Percentiles rank a stretch among this genome's conserved stretches.
These are phyloP conservation scores for Crossocerus cetratus DNA, from an alignment of 2,888 invertebrate genomes.

Conservation along the genomic window DNA sequence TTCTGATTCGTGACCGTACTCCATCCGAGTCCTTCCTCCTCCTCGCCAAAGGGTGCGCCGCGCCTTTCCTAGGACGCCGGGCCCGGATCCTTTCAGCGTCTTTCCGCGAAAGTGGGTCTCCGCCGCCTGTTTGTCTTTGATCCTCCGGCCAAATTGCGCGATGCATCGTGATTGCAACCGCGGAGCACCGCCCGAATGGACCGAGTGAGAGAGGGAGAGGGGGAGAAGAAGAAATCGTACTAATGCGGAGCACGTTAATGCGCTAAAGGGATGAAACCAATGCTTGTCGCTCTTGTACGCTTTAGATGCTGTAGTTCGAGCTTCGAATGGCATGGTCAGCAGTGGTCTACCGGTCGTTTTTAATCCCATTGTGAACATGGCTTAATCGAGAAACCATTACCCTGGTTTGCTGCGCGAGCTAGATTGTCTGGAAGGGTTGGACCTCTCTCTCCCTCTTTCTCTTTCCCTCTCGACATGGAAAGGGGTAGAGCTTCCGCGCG, in stretches of 20 bases:
- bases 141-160: no score
- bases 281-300: slow-evolving; percentile 45
- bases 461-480: slow-evolving; percentile 54
- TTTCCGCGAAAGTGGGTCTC: not conserved
- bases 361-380: slow-evolving; percentile 75
- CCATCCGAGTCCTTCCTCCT: slow-evolving; percentile 27
- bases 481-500: slow-evolving; percentile 61
- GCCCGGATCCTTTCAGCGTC: not conserved
- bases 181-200: no score
- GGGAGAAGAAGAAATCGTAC: not conserved
- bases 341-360: slow-evolving; percentile 74
- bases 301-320: slow-evolving; percentile 55
- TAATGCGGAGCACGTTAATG: slow-evolving; percentile 13
- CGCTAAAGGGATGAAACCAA: slow-evolving; percentile 44
- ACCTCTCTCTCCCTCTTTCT: not conserved
- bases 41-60: slow-evolving; percentile 9
- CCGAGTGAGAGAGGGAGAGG: no score
- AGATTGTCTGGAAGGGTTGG: slow-evolving; percentile 65
- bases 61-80: not conserved
- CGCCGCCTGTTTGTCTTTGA: no score
- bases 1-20: slow-evolving; percentile 50
- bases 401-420: slow-evolving; percentile 68
- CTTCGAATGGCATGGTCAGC: slow-evolving; percentile 73
- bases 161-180: no score
- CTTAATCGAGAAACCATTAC: slow-evolving; percentile 75